Evolutionary conservation across 2,797 vertebrate species (phyloP), one percentile per base, ranked within the genome.

Genomic region (Sandelia bainsii): DNA sequence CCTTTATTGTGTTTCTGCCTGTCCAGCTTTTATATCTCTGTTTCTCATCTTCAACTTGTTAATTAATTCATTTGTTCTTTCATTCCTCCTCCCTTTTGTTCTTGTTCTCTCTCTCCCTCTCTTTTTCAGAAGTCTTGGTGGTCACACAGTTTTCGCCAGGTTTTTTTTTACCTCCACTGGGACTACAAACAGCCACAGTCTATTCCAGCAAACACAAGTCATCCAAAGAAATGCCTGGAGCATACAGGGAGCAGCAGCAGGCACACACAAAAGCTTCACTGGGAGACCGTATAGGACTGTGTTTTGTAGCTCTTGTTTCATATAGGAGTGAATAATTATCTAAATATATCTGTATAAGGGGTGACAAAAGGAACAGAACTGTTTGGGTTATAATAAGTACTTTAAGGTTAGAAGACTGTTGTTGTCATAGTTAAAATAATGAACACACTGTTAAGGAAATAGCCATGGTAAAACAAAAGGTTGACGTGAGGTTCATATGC

Each of bases 171-270:
- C 70, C 83, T 81, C 81, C 87, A 75, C 80, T 54, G 75, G n/a
- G 76, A 40, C 78, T 20, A 37, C 68, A 79, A 83, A 76, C 77
- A 76, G 75, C 72, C 69, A 79, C 70, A 81, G 71, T 72, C 70
- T 79, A 54, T 71, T 83, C 48, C 52, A 76, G 25, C 66, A 80
- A 69, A 62, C 72, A 69, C 22, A 70, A 78, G 71, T 50, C 64
- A 56, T 77, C 62, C 70, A 83, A 79, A 77, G 65, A 82, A 82
- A 62, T 17, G 82, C 80, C 85, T 40, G 73, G 25, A 83, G 76
- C 76, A 65, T 22, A 60, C 62, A 72, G 34, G 76, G 56, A 37
- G 64, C 14, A 4, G 49, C 77, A 77, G 62, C 75, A 79, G 32
- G 78, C 65, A 65, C 51, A 54, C 49, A 82, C 51, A 82, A 54